Conservation (phyloP, 1,140 invertebrate species). For the Pseudomyrmex sp. region DNA sequence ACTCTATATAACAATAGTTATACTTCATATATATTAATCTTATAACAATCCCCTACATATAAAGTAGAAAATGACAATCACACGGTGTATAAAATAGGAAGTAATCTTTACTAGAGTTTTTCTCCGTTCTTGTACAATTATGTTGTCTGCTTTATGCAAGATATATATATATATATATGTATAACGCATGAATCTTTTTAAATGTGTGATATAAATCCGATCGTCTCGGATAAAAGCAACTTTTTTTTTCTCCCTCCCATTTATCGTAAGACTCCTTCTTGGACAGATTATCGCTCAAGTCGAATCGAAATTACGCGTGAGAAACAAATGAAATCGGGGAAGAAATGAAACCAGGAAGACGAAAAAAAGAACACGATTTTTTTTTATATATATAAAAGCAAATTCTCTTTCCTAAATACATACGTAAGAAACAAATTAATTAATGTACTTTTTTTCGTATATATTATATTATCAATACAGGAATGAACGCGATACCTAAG, state of each 20-base stretch:
- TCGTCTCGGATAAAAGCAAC: too few species aligned
- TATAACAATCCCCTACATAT: slow-evolving; percentile 64
- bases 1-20: slow-evolving; percentile 61
- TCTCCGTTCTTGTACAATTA: slow-evolving; percentile 20
- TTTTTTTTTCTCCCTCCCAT: not conserved
- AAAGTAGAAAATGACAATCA: slow-evolving; percentile 65
- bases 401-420: slow-evolving; percentile 72
- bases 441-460: slow-evolving; percentile 71
- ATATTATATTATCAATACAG: slow-evolving; percentile 75
- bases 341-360: slow-evolving; percentile 60
- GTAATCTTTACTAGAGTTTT: slow-evolving; percentile 48
- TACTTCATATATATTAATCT: slow-evolving; percentile 47
- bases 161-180: slow-evolving; percentile 51
- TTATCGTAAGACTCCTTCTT: not conserved
- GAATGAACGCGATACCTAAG: slow-evolving; percentile 77
- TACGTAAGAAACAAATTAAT: slow-evolving; percentile 65
- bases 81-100: slow-evolving; percentile 69
- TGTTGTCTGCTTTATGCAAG: slow-evolving; percentile 22
- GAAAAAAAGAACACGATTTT: slow-evolving; percentile 57
- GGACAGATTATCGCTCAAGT: not conserved
- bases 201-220: slow-evolving; percentile 16
- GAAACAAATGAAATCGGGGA: slow-evolving; percentile 20
- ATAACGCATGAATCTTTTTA: slow-evolving; percentile 17
- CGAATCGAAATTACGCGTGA: not conserved
- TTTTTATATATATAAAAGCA: slow-evolving; percentile 76